A percentile compares a stretch with the other conserved stretches of the same genome.
These are phyloP conservation scores for Oscheius sp. DNA, from an alignment of 2,888 invertebrate genomes.

Conservation along the genomic window DNA sequence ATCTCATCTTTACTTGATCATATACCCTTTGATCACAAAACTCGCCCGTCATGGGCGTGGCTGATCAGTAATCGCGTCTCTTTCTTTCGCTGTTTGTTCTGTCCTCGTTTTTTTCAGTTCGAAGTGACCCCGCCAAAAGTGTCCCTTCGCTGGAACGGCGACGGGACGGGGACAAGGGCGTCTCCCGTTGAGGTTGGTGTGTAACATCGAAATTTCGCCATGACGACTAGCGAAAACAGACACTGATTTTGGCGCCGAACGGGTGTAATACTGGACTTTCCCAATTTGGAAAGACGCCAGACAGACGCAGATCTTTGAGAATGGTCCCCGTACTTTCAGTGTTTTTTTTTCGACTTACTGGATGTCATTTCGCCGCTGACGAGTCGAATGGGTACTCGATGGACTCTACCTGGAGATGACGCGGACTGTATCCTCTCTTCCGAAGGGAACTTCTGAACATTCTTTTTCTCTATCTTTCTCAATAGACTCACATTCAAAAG, in stretches of 20 bases:
- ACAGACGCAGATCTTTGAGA: not conserved
- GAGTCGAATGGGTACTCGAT: constrained; percentile 34
- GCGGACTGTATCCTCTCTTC: constrained; percentile 1
- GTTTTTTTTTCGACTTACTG: too few relatives aligned
- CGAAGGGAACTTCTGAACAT: constrained; percentile 13
- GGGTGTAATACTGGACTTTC: not conserved
- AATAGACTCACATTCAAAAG: constrained; percentile 18
- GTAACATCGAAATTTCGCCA: constrained; percentile 8
- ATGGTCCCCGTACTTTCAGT: too few relatives aligned
- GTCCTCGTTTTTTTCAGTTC: constrained; percentile 13
- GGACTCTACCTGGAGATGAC: constrained; percentile 29
- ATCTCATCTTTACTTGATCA: not conserved
- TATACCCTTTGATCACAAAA: too few relatives aligned
- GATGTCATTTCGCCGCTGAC: constrained; percentile 13
- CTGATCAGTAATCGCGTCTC: constrained; percentile 1
- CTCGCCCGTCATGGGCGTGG: too few relatives aligned
- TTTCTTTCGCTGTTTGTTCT: constrained; percentile 7
- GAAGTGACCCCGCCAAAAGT: constrained; percentile 3
- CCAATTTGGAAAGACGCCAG: not conserved
- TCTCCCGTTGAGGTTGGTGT: constrained; percentile 21
- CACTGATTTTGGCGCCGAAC: not conserved
- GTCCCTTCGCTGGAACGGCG: not conserved
- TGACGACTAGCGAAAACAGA: not conserved
- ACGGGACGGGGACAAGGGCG: constrained; percentile 15
- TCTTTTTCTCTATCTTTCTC: not conserved